phyloP scores from a whole-genome alignment of 1,140 invertebrate genomes.

The fruit fly (Drosophila melanogaster) region Release_6_plus_ISO1_MT NT_033777.3:25339001-25339500 shows the following conservation, averaged over 20 bases:
- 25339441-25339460: slow-evolving; percentile 86
- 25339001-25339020: slow-evolving; percentile 71
- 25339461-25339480: slow-evolving; percentile 86
- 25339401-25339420: slow-evolving; percentile 14
- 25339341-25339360: slow-evolving; percentile 70
- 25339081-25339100: slow-evolving; percentile 68
- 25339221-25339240: slow-evolving; percentile 35
- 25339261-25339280: slow-evolving; percentile 59
- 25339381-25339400: neutral
- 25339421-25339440: slow-evolving; percentile 78
- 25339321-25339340: slow-evolving; percentile 85
- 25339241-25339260: slow-evolving; percentile 11
- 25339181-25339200: slow-evolving; percentile 85
- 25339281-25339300: slow-evolving; percentile 84
- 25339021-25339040: slow-evolving; percentile 78
- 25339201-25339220: slow-evolving; percentile 84
- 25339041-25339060: slow-evolving; percentile 58
- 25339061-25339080: slow-evolving; percentile 70
- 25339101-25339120: slow-evolving; percentile 60
- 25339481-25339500: slow-evolving; percentile 87
- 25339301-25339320: slow-evolving; percentile 85
- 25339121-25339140: slow-evolving; percentile 64
- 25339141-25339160: slow-evolving; percentile 83
- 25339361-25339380: slow-evolving; percentile 31
- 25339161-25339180: slow-evolving; percentile 85